Percentiles rank a stretch among this genome's conserved stretches.
These are phyloP conservation scores for Papilio helenus DNA, from an alignment of 1,140 invertebrate species.

Conservation along the genomic window DNA sequence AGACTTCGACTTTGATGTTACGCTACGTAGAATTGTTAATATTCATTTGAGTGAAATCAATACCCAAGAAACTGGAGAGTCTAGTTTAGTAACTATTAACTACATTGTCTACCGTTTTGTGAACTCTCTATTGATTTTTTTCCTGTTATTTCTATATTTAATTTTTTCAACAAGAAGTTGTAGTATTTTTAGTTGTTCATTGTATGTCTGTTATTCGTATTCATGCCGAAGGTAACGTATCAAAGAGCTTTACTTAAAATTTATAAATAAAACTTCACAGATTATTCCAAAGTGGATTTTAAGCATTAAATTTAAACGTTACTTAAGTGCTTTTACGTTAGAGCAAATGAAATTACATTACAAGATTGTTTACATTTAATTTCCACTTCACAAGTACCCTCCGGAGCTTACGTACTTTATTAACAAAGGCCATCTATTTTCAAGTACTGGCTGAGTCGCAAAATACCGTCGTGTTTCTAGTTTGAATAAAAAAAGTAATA, in stretches of 20 bases:
- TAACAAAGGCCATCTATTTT: constrained; percentile 26
- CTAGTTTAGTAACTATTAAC: not conserved
- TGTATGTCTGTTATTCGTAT: not conserved
- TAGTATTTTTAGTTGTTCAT: not conserved
- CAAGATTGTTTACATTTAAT: constrained; percentile 26
- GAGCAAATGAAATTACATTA: constrained; percentile 25
- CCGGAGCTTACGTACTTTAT: constrained; percentile 6
- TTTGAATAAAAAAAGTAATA: not conserved
- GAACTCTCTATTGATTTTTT: not conserved
- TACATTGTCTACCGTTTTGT: not conserved
- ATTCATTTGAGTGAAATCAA: not conserved
- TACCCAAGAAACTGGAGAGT: not conserved
- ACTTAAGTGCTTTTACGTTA: constrained; percentile 11
- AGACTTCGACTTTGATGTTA: not conserved
- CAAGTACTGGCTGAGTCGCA: constrained; percentile 9
- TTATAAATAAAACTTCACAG: constrained; percentile 10
- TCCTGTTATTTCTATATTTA: no score
- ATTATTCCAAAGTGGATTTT: constrained; percentile 1
- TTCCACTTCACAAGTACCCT: constrained; percentile 18
- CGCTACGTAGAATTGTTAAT: not conserved
- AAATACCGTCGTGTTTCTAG: not conserved
- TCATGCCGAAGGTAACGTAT: not conserved
- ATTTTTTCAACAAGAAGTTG: not conserved
- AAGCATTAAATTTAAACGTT: not conserved
- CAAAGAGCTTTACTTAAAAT: not conserved